Evolutionary conservation across 1,140 invertebrate species (phyloP).

Genomic region (Macrotrachela quadricornifera): DNA sequence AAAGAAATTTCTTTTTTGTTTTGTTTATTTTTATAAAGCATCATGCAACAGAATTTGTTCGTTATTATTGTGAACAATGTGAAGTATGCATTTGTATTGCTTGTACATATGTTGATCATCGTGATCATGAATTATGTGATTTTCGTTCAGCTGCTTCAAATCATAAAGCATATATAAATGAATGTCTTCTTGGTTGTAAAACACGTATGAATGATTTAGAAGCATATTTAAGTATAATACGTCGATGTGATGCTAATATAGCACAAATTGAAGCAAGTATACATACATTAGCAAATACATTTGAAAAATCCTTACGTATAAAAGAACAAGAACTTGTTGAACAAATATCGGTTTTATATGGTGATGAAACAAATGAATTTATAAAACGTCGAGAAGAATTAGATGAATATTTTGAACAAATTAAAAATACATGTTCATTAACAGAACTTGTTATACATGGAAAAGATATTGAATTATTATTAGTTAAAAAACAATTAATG

Average conservation of each 20-base stretch:
- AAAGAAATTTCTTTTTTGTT: too few relatives aligned
- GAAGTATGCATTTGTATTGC: slow-evolving; percentile 30
- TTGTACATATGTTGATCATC: slow-evolving; percentile 32
- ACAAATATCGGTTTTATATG: slow-evolving; percentile 26
- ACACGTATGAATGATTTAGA: slow-evolving; percentile 12
- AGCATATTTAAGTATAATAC: neutral
- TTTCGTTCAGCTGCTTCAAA: slow-evolving; percentile 27
- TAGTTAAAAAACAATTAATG: slow-evolving; percentile 29
- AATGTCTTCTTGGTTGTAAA: slow-evolving; percentile 21
- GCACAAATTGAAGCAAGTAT: slow-evolving; percentile 2
- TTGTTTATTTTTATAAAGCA: too few relatives aligned
- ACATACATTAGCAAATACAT: slow-evolving; percentile 16
- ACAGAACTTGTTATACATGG: slow-evolving; percentile 29
- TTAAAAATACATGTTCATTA: slow-evolving; percentile 29
- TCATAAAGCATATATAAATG: slow-evolving; percentile 26
- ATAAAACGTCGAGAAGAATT: slow-evolving; percentile 23
- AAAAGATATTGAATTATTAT: slow-evolving; percentile 30
- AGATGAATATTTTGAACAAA: slow-evolving; percentile 23
- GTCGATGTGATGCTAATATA: slow-evolving; percentile 1
- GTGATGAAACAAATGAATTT: slow-evolving; percentile 23
- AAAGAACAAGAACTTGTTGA: slow-evolving; percentile 26
- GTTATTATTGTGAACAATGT: slow-evolving; percentile 32
- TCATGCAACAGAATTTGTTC: slow-evolving; percentile 27
- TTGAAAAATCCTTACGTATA: slow-evolving; percentile 22
- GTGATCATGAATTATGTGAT: slow-evolving; percentile 29